These are phyloP conservation scores for Etia nguti DNA, from an alignment of 2,113 vertebrate species.

Conservation along the genomic window DNA sequence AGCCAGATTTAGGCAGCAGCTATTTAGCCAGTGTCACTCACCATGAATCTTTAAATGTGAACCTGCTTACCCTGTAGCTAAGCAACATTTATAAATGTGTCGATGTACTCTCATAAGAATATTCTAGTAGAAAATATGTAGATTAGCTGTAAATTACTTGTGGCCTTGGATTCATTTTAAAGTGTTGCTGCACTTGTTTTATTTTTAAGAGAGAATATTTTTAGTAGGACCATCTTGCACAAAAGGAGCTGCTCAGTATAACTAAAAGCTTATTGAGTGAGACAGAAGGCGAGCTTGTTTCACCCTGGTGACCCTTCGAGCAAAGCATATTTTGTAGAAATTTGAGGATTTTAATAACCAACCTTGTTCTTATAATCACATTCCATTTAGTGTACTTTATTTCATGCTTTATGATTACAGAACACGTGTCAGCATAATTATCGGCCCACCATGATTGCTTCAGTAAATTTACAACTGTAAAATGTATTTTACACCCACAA, in stretches of 20 bases:
- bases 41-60: constrained; percentile 40
- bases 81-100: constrained; percentile 11
- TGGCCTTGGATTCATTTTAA: background rate
- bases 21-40: constrained; percentile 49
- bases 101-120: constrained; percentile 17
- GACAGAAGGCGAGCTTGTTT: background rate
- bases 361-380: background rate
- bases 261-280: background rate
- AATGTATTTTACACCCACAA: background rate
- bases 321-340: background rate
- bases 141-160: background rate
- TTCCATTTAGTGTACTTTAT: background rate
- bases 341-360: background rate
- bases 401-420: background rate
- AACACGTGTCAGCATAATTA: background rate
- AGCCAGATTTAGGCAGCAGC: constrained; percentile 38
- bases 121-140: background rate
- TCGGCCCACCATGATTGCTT: background rate
- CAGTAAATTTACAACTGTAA: background rate
- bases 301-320: background rate
- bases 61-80: constrained; percentile 15
- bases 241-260: background rate
- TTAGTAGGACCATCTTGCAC: background rate
- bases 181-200: background rate
- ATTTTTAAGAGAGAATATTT: background rate